phyloP scores from a whole-genome alignment of 2,113 vertebrate genomes.

The Polypterus senegalus region DNA sequence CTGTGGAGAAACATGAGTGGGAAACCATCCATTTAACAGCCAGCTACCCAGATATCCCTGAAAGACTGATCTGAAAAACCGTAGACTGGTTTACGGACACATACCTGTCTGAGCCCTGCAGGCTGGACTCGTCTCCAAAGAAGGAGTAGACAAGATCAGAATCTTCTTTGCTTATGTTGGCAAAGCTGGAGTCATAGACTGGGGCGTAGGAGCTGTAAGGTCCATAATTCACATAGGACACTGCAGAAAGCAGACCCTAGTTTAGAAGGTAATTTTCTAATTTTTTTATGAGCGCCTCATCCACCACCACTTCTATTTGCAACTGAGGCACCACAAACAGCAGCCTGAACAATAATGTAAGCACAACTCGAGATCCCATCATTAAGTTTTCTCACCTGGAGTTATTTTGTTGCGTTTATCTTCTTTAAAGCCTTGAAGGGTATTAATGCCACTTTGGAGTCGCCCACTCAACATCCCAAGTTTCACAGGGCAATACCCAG shows the following conservation, averaged over 20 bases:
- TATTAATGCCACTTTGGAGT: conserved; percentile 84
- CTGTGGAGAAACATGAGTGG: conserved; percentile 37
- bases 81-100: conserved; percentile 2
- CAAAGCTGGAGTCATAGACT: conserved; percentile 85
- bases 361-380: neutral
- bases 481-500: conserved; percentile 73
- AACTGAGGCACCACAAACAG: too few relatives aligned
- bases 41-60: too few relatives aligned
- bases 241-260: conserved; percentile 34
- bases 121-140: conserved; percentile 77
- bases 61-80: too few relatives aligned
- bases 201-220: conserved; percentile 89
- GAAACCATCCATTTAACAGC: too few relatives aligned
- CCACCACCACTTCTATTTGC: too few relatives aligned
- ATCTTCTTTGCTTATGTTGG: conserved; percentile 90
- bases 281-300: too few relatives aligned
- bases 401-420: conserved; percentile 90
- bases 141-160: conserved; percentile 81
- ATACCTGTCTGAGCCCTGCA: conserved; percentile 70
- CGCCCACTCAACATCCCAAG: conserved; percentile 81
- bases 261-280: too few relatives aligned
- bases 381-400: conserved; percentile 55
- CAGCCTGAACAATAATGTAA: neutral
- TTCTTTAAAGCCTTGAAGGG: conserved; percentile 86
- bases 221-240: conserved; percentile 86